Evolutionary conservation across 2,888 invertebrate species (phyloP).

Genomic region (Erynnis tages): DNA sequence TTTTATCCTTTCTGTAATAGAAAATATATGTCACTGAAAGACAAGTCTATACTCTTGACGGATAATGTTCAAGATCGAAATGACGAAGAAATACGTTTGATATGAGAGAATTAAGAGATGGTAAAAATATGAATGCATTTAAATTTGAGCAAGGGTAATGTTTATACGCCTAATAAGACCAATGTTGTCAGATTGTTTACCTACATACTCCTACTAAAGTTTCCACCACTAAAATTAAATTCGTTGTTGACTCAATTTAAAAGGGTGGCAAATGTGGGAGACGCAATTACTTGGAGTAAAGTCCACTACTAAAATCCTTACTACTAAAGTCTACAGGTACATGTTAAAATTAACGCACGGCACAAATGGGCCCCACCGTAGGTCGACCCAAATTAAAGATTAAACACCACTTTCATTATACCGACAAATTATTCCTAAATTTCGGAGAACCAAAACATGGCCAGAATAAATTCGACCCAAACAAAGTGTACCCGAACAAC

Average conservation of each 20-base stretch:
- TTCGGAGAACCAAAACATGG: constrained; percentile 57
- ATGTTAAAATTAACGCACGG: constrained; percentile 56
- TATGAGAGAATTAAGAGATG: too few relatives aligned
- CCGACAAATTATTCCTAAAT: constrained; percentile 61
- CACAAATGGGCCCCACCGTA: constrained; percentile 52
- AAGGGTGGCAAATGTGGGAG: background rate
- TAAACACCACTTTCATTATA: constrained; percentile 63
- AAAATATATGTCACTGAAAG: too few relatives aligned
- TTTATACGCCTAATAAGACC: too few relatives aligned
- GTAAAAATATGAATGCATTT: too few relatives aligned
- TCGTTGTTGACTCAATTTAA: constrained; percentile 4
- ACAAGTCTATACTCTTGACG: too few relatives aligned
- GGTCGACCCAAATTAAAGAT: constrained; percentile 70
- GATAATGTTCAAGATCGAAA: too few relatives aligned
- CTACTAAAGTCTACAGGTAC: constrained; percentile 45
- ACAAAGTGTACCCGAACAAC: constrained; percentile 62
- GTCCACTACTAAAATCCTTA: constrained; percentile 3
- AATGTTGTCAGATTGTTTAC: too few relatives aligned
- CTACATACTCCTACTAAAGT: too few relatives aligned
- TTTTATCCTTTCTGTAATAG: too few relatives aligned
- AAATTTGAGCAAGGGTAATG: too few relatives aligned
- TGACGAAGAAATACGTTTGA: too few relatives aligned
- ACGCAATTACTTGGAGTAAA: constrained; percentile 10
- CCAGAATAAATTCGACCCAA: constrained; percentile 63
- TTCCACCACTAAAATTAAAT: too few relatives aligned